Percentiles rank a stretch among this genome's conserved stretches.
Evolutionary conservation across 2,888 invertebrate species (phyloP).

Genomic region (Meganola albula): DNA sequence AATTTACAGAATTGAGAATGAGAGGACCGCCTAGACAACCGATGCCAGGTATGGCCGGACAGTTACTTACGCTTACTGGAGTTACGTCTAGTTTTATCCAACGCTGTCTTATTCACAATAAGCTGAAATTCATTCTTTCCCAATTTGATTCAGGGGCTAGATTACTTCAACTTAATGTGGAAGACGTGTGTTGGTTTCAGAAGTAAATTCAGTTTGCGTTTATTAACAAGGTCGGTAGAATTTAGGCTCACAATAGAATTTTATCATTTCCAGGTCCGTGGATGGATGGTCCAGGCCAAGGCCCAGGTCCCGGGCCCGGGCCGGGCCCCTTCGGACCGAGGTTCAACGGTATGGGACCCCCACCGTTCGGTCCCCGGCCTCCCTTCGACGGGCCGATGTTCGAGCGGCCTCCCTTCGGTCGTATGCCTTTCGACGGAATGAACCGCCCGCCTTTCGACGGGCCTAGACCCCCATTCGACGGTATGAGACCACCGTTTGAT

Average conservation of each 20-base stretch:
- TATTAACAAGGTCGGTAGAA: constrained; percentile 15
- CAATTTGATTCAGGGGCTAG: too few relatives aligned
- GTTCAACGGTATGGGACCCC: constrained; percentile 43
- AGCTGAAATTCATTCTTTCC: too few relatives aligned
- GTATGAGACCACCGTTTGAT: constrained; percentile 44
- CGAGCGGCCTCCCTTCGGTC: constrained; percentile 29
- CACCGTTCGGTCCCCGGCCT: constrained; percentile 33
- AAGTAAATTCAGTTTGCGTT: too few relatives aligned
- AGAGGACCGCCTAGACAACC: constrained; percentile 62
- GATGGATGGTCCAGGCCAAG: constrained; percentile 44
- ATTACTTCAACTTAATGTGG: too few relatives aligned
- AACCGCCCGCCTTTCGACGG: constrained; percentile 21
- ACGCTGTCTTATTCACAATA: too few relatives aligned
- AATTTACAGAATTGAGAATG: constrained; percentile 70
- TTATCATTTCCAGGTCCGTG: constrained; percentile 60
- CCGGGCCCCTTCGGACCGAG: constrained; percentile 45
- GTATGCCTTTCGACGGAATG: constrained; percentile 35
- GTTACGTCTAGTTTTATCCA: background rate
- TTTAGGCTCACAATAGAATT: constrained; percentile 5
- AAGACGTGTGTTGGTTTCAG: too few relatives aligned
- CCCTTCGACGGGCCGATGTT: constrained; percentile 29
- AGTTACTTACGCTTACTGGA: constrained; percentile 13
- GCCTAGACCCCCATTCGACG: constrained; percentile 51
- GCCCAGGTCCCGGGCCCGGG: constrained; percentile 54
- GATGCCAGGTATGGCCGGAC: constrained; percentile 53